Percentiles rank a stretch among this genome's conserved stretches.
These are phyloP conservation scores for Drosophila kikkawai DNA, from an alignment of 1,140 invertebrate genomes.

Conservation along the genomic window DNA sequence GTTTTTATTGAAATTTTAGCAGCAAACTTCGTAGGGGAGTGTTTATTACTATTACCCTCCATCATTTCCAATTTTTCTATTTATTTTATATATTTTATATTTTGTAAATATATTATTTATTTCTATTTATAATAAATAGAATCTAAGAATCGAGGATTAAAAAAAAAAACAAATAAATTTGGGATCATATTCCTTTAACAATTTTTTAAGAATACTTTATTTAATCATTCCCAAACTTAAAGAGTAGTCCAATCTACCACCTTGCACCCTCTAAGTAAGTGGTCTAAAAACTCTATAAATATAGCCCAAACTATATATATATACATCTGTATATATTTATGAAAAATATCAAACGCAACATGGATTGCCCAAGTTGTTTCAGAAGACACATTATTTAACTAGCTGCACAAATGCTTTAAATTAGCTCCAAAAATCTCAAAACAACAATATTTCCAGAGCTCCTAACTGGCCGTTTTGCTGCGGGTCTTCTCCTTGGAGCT, in stretches of 20 bases:
- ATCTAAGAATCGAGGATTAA: fast-evolving
- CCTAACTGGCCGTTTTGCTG: constrained; percentile 63
- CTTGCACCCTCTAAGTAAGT: constrained; percentile 16
- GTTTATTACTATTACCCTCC: no score
- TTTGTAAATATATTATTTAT: background rate
- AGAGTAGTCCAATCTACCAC: background rate
- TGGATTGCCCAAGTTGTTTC: constrained; percentile 2
- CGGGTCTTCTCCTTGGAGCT: constrained; percentile 70
- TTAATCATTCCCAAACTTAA: background rate
- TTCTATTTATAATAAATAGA: background rate
- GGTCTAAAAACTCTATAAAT: constrained; percentile 25
- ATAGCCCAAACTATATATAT: constrained; percentile 9
- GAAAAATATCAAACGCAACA: background rate
- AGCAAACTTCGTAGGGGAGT: no score
- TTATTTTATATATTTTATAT: background rate
- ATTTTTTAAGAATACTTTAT: background rate
- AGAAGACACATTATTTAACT: background rate
- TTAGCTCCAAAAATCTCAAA: background rate
- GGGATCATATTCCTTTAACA: background rate
- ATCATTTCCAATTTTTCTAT: no score
- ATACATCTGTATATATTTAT: background rate
- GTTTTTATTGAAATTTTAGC: no score
- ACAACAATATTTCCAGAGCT: background rate
- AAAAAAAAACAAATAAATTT: background rate
- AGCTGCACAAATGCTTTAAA: constrained; percentile 8